Base-by-base conservation (phyloP, 2,888 invertebrate species). In the Cerceris ruficornis region DNA sequence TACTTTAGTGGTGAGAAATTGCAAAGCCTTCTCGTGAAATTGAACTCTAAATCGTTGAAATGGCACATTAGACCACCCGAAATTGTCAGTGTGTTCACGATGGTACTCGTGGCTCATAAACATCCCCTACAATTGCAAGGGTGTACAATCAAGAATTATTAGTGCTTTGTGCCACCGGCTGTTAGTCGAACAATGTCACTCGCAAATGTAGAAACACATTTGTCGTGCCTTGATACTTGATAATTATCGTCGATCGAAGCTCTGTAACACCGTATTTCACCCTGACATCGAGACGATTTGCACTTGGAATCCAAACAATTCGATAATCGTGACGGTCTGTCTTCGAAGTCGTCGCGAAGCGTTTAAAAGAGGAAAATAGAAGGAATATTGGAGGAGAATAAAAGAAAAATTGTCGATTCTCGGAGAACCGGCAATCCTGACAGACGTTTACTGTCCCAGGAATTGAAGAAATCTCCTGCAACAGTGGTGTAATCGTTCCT, bases 71-170 rank as follows among this genome's bases (percentile, higher is more conserved):
- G 13, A 52, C n/a, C 50, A 7, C 11, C 14, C 60, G 64, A 43
- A 73, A 75, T 75, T 75, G 73, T 41, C 59, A 46, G 15, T 72
- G 28, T 59, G 4, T 28, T 28, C 28, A 54, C 7, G 11, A 55
- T 60, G 17, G 14, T 42, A 46, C n/a, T 58, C 50, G 58, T 14
- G 6, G 8, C 28, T 7, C 52, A 46, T 13, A 59, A 64, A 74
- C 49, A 17, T 49, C 43, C 39, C 8, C 6, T 43, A 4, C 72
- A 17, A 71, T 59, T 46, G 52, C 39, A 71, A 52, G 15, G 54
- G 42, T 49, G 58, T 65, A 46, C 72, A 49, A 55, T 71, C 59
- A 42, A 54, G 58, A 71, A 71, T 75, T 72, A 71, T 65, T 75
- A 42, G 41, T 41, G 17, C 28, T n/a, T 15, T 52, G 11, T 11